These are phyloP conservation scores for Oncorhynchus clarkii DNA, from an alignment of 2,113 vertebrate genomes.

Conservation along the genomic window DNA sequence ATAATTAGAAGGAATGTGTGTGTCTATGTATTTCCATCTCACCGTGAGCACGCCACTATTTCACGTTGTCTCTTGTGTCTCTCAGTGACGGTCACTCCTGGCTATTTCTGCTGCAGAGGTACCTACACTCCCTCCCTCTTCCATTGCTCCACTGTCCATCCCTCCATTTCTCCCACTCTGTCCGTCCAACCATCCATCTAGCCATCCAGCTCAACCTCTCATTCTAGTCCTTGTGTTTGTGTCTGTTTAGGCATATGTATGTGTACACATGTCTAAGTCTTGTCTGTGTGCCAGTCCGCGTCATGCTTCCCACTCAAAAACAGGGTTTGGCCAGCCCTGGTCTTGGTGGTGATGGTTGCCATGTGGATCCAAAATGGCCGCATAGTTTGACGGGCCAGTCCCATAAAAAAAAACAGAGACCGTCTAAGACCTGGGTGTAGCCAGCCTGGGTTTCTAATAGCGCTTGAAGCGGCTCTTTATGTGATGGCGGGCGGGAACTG, in stretches of 20 bases:
- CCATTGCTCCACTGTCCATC: slow-evolving; percentile 36
- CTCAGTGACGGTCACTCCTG: slow-evolving; percentile 80
- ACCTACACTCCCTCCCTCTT: slow-evolving; percentile 65
- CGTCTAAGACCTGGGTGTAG: slow-evolving; percentile 65
- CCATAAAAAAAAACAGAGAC: not conserved
- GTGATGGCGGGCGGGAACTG: slow-evolving; percentile 60
- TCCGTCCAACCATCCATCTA: slow-evolving; percentile 27
- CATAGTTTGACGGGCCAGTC: slow-evolving; percentile 1
- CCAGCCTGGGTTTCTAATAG: slow-evolving; percentile 67
- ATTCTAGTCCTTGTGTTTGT: slow-evolving; percentile 29
- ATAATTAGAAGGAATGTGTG: not conserved
- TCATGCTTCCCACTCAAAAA: slow-evolving; percentile 66
- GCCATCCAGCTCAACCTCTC: slow-evolving; percentile 19
- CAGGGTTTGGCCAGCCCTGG: slow-evolving; percentile 63
- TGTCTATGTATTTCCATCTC: slow-evolving; percentile 43
- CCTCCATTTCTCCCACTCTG: slow-evolving; percentile 20
- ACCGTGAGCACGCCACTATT: slow-evolving; percentile 54
- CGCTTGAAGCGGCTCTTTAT: slow-evolving; percentile 53
- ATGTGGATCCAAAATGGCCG: slow-evolving; percentile 27
- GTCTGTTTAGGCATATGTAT: slow-evolving; percentile 13
- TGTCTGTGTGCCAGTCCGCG: slow-evolving; percentile 52
- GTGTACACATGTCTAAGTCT: slow-evolving; percentile 21
- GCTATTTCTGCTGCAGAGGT: slow-evolving; percentile 84
- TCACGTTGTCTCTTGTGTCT: slow-evolving; percentile 79
- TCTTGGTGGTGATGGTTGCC: slow-evolving; percentile 39